Evolutionary conservation across 53 echinoderm and acorn worm species (phyloP).

Genomic region (Zoroaster sp.): DNA sequence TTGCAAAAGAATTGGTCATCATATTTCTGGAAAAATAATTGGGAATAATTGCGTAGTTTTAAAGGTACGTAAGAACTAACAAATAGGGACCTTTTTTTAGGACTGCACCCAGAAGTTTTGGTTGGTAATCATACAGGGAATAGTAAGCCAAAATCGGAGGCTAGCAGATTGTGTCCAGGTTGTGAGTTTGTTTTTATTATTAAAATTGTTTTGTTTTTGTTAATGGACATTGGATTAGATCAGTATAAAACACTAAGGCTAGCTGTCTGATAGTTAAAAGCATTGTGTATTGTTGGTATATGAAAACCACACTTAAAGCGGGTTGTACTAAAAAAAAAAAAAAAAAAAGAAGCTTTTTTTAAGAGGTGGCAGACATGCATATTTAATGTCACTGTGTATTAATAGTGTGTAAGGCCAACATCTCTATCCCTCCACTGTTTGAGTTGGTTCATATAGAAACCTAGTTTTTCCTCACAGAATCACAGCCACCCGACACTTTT

Average conservation of each 20-base stretch:
- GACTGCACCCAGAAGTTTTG: too few species aligned
- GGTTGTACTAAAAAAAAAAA: conserved; percentile 30
- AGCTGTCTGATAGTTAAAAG: conserved; percentile 38
- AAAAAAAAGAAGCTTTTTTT: not conserved
- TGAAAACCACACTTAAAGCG: conserved; percentile 46
- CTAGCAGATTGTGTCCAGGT: not conserved
- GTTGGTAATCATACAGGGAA: too few species aligned
- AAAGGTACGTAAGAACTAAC: too few species aligned
- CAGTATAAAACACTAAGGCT: not conserved
- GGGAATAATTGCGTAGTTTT: too few species aligned
- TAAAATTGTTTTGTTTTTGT: not conserved
- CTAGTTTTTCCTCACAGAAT: not conserved
- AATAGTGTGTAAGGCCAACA: not conserved
- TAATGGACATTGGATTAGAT: conserved; percentile 3
- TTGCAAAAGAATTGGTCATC: too few species aligned
- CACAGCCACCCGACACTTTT: not conserved
- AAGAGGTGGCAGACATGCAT: conserved; percentile 26
- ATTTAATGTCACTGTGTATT: conserved; percentile 13
- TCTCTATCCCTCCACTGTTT: conserved; percentile 13
- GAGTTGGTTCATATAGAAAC: not conserved
- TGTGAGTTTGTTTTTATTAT: not conserved
- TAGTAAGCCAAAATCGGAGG: too few species aligned
- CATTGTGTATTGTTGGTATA: conserved; percentile 45
- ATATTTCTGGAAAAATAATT: too few species aligned
- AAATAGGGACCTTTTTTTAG: too few species aligned